phyloP scores from a whole-genome alignment of 2,113 vertebrate genomes.

The Camelus bactrianus region DNA sequence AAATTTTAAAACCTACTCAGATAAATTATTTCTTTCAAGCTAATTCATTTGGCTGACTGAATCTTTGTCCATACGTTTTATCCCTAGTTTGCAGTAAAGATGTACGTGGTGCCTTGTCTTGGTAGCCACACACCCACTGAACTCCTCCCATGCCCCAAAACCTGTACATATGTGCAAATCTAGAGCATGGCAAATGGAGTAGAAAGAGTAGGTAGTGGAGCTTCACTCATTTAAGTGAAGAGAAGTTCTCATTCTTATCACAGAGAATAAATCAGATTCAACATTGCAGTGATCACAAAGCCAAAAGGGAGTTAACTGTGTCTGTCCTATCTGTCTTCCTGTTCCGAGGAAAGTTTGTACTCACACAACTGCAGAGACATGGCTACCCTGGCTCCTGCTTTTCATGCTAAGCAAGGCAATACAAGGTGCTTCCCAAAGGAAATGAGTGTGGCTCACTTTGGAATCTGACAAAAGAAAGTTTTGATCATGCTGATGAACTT shows the following conservation, averaged over 20 bases:
- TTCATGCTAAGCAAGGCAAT: not conserved
- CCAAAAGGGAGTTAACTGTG: not conserved
- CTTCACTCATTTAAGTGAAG: not conserved
- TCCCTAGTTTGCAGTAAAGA: not conserved
- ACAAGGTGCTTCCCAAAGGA: not conserved
- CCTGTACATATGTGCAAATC: not conserved
- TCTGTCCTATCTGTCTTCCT: not conserved
- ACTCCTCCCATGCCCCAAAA: not conserved
- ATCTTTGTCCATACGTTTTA: constrained; percentile 9
- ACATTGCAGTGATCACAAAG: not conserved
- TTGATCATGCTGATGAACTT: not conserved
- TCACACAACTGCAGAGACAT: not conserved
- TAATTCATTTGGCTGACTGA: not conserved
- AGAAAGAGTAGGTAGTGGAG: not conserved
- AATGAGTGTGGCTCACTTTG: not conserved
- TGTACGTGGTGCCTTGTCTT: not conserved
- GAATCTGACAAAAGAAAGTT: constrained; percentile 2
- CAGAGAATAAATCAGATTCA: not conserved
- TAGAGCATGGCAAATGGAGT: not conserved
- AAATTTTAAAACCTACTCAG: not conserved
- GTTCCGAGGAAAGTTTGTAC: not conserved
- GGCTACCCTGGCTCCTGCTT: not conserved
- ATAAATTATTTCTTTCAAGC: not conserved
- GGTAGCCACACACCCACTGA: not conserved
- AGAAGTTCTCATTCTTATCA: not conserved